Conservation (phyloP, 2,797 vertebrate species). For the Synanceia verrucosa region DNA sequence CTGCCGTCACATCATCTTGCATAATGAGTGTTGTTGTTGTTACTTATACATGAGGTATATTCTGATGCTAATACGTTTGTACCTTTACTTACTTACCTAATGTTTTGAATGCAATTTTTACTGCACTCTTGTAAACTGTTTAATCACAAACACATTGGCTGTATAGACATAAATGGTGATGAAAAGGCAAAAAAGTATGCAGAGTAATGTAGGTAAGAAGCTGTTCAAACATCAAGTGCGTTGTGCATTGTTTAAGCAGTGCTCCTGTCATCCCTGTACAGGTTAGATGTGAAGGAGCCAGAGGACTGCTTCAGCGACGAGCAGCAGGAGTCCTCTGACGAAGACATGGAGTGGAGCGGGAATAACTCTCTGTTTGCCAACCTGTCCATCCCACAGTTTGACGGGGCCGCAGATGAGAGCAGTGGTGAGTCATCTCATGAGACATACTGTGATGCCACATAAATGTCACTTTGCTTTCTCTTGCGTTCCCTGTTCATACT, state of each 20-base stretch:
- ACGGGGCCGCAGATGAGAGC: constrained; percentile 97
- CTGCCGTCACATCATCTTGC: too few relatives aligned
- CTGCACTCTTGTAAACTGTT: not conserved
- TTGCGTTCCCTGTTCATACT: constrained; percentile 9
- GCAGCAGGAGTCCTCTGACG: constrained; percentile 90
- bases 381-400: constrained; percentile 96
- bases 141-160: not conserved
- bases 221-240: not conserved
- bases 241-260: constrained; percentile 13
- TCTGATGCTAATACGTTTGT: not conserved
- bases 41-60: not conserved
- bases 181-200: not conserved
- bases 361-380: constrained; percentile 86
- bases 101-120: not conserved
- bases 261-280: constrained; percentile 41
- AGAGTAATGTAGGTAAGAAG: not conserved
- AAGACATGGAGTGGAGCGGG: constrained; percentile 95
- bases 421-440: constrained; percentile 84
- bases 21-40: not conserved
- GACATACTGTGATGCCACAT: not conserved
- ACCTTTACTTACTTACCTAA: not conserved
- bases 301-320: constrained; percentile 89
- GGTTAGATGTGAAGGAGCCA: constrained; percentile 76
- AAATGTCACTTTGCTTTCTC: constrained; percentile 28
- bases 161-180: not conserved